Base-by-base conservation (phyloP, 35 echinoderm and acorn worm genomes). In the Ptychodera flava region DNA sequence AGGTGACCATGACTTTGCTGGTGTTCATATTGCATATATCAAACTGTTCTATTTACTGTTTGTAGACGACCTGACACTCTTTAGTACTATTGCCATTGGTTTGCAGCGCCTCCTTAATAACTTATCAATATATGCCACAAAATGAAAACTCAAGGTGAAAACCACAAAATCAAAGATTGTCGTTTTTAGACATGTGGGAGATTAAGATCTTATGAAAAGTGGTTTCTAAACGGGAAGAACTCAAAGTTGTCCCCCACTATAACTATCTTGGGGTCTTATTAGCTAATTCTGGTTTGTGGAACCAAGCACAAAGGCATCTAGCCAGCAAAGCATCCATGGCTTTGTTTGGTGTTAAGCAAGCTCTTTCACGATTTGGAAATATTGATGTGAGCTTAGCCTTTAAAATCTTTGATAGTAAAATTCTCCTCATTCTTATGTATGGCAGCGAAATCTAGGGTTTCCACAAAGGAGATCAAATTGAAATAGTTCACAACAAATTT, bases 161-260 rank as follows among this genome's bases (percentile, higher is more conserved):
- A 86, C 35, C n/a, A 33, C 75, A 52, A 86, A 86, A 86, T 77
- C 85, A 10, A 86, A 86, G 78, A 86, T 86, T 53, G 78, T 86
- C 78, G 52, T 86, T 30, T 86, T 86, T 86, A 53, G n/a, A 38
- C 29, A 32, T 38, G 85, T 1, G 52, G 38, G 75, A 34, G 29
- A 1, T 30, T 86, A 28, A 77, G 78, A 86, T 1, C 29, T 15
- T 77, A 1, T 31, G 53, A 76, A 77, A 77, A 76, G 33, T 86
- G 52, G 85, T 77, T 77, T 86, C 78, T 64, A 77, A 30, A 77
- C 22, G 52, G 53, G 30, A 77, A 31, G 29, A 0, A 77, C 15
- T 86, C 33, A 32, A 86, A 14, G n/a, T 29, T 85, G 85, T 86
- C 36, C 75, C 28, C 32, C 33, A 28, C 15, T 86, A 1, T 32